Conservation (phyloP, 2,888 invertebrate species). For the Caenorhabditis drosophilae region DNA sequence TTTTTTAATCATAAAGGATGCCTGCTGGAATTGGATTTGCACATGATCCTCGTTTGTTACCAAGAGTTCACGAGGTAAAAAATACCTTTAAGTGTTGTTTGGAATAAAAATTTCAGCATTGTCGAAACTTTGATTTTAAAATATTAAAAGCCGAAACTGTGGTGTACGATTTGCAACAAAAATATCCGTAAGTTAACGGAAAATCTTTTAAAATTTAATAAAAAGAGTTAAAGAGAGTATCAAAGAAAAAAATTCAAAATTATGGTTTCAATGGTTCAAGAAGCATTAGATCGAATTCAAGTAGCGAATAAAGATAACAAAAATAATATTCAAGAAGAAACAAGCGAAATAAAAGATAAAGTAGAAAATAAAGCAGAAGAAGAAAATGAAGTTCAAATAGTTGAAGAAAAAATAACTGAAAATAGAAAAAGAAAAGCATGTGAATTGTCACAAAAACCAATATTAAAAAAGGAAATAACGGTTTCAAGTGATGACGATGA, state of each 20-base stretch:
- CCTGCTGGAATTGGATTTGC: constrained; percentile 24
- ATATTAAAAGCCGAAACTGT: constrained; percentile 42
- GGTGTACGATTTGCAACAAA: constrained; percentile 50
- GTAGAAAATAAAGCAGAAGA: constrained; percentile 12
- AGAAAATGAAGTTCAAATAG: neutral
- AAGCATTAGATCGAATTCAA: constrained; percentile 31
- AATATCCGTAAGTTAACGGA: constrained; percentile 51
- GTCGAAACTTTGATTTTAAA: constrained; percentile 36
- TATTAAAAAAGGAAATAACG: constrained; percentile 8
- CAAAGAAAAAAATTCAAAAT: constrained; percentile 44
- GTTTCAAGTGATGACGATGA: constrained; percentile 36
- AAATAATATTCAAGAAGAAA: no score
- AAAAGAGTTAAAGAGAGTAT: constrained; percentile 44
- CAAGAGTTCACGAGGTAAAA: constrained; percentile 43
- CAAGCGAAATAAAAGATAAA: no score
- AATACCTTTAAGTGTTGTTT: no score
- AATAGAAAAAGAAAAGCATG: constrained; percentile 28
- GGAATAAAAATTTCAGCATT: no score
- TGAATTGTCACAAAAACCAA: neutral
- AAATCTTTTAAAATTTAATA: neutral
- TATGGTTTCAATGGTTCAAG: constrained; percentile 42
- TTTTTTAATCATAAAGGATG: constrained; percentile 9
- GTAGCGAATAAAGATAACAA: neutral
- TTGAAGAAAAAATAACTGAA: constrained; percentile 3
- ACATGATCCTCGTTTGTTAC: constrained; percentile 37